A percentile compares a stretch with the other conserved stretches of the same genome.
Conservation (phyloP, 2,797 vertebrate species). For the Lerista edwardsae region DNA sequence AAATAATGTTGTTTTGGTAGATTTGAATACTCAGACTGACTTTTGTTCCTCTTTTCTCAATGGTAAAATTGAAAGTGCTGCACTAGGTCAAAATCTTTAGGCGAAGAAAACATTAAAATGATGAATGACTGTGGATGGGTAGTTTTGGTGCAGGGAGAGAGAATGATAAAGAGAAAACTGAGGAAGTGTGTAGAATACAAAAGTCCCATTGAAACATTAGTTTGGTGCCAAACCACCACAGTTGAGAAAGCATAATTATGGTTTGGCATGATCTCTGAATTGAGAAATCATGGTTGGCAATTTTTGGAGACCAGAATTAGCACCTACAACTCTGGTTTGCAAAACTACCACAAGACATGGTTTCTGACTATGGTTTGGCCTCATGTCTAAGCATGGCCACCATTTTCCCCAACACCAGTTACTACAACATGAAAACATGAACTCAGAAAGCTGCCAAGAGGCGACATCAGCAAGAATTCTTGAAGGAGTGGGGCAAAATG, state of each 20-base stretch:
- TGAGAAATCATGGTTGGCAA: neutral
- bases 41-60: neutral
- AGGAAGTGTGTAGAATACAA: neutral
- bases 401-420: neutral
- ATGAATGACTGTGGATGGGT: neutral
- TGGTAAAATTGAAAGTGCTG: neutral
- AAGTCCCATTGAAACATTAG: neutral
- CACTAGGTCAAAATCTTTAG: neutral
- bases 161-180: neutral
- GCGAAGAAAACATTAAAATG: neutral
- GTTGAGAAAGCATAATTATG: neutral
- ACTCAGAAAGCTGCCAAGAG: neutral
- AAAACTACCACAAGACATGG: too few relatives aligned
- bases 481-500: too few relatives aligned
- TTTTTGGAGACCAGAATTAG: neutral
- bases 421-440: neutral
- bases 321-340: neutral
- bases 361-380: neutral
- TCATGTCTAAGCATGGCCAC: neutral
- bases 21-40: neutral
- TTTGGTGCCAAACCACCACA: neutral
- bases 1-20: neutral
- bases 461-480: neutral
- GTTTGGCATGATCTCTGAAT: neutral
- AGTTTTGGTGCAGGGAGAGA: neutral